Conservation (phyloP, 1,140 invertebrate genomes). For the Lucilia sericata region DNA sequence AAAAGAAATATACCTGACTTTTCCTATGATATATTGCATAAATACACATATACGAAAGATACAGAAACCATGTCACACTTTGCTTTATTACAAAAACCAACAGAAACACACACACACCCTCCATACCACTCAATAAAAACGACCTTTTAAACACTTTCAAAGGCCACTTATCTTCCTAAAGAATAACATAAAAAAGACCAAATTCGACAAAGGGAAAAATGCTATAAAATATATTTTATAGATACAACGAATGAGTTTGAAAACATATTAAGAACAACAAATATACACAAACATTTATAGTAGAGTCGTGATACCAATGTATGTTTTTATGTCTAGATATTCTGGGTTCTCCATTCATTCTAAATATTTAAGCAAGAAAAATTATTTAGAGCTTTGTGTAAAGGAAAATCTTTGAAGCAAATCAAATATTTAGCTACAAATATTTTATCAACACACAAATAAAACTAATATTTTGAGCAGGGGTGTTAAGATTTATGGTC, state of each 20-base stretch:
- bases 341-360: neutral
- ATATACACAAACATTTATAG: neutral
- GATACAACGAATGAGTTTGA: too few relatives aligned
- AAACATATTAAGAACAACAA: too few relatives aligned
- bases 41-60: neutral
- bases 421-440: constrained; percentile 6
- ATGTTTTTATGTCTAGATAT: neutral
- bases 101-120: too few relatives aligned
- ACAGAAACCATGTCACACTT: neutral
- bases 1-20: neutral
- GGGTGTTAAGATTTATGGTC: constrained; percentile 16
- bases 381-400: constrained; percentile 20
- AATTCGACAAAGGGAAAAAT: too few relatives aligned
- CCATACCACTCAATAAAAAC: neutral
- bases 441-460: neutral
- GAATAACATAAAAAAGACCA: neutral
- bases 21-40: neutral
- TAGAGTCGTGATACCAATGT: neutral
- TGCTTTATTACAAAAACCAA: neutral
- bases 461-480: neutral
- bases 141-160: constrained; percentile 16
- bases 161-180: neutral
- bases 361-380: constrained; percentile 19
- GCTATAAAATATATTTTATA: too few relatives aligned
- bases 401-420: neutral